Base-by-base conservation (phyloP, 2,888 invertebrate genomes). In the Rhodophaea formosa region DNA sequence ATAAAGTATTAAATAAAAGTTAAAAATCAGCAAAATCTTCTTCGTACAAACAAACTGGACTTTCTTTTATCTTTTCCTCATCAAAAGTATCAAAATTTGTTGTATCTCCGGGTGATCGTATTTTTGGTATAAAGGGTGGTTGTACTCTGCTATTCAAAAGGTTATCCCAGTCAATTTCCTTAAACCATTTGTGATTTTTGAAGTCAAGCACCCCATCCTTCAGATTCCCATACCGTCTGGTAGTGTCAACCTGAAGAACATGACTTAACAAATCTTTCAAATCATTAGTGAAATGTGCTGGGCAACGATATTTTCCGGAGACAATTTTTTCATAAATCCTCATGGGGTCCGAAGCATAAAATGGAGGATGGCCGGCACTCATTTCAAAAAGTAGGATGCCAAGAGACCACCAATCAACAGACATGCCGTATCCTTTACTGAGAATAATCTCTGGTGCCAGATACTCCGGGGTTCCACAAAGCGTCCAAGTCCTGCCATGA, bases 401-500 rank as follows among this genome's bases (percentile, higher is more conserved):
- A 46, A 96, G 93, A 0, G 98, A 95, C 99, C 99, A 99, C 97
- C 98, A 99, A 76, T 99, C 99, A 0, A 97, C 98, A 0, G 97
- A 95, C 72, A 93, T 94, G 46, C 97, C 97, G 84, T 99, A 98
- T 0, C 98, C 98, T 83, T 97, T 97, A 64, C 95, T 96, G 55
- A 97, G 92, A 66, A 98, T 97, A 17, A 96, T 95, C 88, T 99
- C 98, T 0, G 97, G 97, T 0, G 99, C 99, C 61, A 99, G 90
- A 84, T 99, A 99, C 84, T 99, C 99, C 0, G 99, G 98, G 0
- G 99, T 99, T 0, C 98, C 98, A 79, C 98, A 99, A 17, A 99
- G 84, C 0, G 98, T 98, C 95, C 97, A 97, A 0, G 98, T 98
- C 71, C 98, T 91, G 0, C 93, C 92, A 43, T 91, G 91, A 45